phyloP scores from a whole-genome alignment of 2,888 invertebrate species.

The Eupithecia centaureata region DNA sequence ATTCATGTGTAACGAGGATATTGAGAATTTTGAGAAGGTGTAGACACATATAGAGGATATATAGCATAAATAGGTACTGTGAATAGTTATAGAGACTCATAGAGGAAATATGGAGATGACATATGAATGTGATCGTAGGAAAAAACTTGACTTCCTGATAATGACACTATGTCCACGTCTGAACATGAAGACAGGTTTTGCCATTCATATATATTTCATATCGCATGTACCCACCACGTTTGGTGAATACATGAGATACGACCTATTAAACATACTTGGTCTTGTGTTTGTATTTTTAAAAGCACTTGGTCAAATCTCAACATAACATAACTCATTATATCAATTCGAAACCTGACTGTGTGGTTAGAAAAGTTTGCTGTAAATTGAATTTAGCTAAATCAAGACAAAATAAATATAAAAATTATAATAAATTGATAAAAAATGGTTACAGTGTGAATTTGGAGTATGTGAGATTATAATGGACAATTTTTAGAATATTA shows the following conservation, averaged over 20 bases:
- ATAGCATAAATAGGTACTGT: not conserved
- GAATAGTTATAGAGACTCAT: too few relatives aligned
- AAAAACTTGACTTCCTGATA: too few relatives aligned
- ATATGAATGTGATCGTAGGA: too few relatives aligned
- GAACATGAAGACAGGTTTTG: too few relatives aligned
- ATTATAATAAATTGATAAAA: not conserved
- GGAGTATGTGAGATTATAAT: not conserved
- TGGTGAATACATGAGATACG: not conserved
- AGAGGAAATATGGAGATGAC: not conserved
- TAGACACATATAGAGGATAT: not conserved
- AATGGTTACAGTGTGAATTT: constrained; percentile 1
- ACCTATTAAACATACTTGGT: not conserved
- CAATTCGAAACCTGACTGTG: not conserved
- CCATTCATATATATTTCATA: too few relatives aligned
- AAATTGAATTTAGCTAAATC: not conserved
- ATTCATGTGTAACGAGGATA: constrained; percentile 28
- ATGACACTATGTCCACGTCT: too few relatives aligned
- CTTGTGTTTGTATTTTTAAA: not conserved
- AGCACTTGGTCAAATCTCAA: not conserved
- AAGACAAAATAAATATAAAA: not conserved
- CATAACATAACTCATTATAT: not conserved
- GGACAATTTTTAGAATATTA: not conserved
- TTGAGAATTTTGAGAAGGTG: constrained; percentile 37
- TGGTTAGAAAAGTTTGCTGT: not conserved
- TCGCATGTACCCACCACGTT: too few relatives aligned